Evolutionary conservation across 2,113 vertebrate species (phyloP), one percentile per base, ranked within the genome.

Genomic region (Callipepla californica): DNA sequence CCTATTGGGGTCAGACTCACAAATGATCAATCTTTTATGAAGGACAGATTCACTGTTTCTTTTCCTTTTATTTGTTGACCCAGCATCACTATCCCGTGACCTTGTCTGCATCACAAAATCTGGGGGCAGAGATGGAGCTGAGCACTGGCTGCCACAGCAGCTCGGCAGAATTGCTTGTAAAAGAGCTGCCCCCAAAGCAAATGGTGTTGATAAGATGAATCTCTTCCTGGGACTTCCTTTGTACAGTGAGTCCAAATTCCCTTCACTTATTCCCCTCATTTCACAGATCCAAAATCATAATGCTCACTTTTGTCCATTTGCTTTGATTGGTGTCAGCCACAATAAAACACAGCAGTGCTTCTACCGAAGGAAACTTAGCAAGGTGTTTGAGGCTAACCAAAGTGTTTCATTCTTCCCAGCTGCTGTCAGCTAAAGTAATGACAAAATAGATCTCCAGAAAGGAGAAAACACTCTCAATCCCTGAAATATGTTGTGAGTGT

Each of bases 341-440:
- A 88, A 58, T 90, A 69, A 91, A 95, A 65, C 61, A 66, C 74
- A 0, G 0, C 73, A 7, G 21, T 78, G n/a, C 57, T 92, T 90
- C 87, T 80, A 9, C 36, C 85, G n/a, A 28, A 67, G 45, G 68
- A 89, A 79, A 70, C 85, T 92, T 77, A 67, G 87, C 50, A 32
- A 93, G 87, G 82, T 95, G 92, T 88, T 92, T 95, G 95, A 94
- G 90, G 90, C 87, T 91, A 76, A 91, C 73, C 90, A 75, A 90
- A 92, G 82, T 90, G 77, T 90, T 92, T 88, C 82, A 58, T 75
- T 88, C 94, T 94, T 73, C 69, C 76, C 82, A 85, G 16, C 1
- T 11, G 26, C 87, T 95, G 91, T 95, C 94, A 95, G 87, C 57
- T 62, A 36, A 88, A 76, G 61, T 72, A 92, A 95, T 84, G 93